Base-by-base conservation (phyloP, 2,797 vertebrate genomes). In the Tarsius wallacei region DNA sequence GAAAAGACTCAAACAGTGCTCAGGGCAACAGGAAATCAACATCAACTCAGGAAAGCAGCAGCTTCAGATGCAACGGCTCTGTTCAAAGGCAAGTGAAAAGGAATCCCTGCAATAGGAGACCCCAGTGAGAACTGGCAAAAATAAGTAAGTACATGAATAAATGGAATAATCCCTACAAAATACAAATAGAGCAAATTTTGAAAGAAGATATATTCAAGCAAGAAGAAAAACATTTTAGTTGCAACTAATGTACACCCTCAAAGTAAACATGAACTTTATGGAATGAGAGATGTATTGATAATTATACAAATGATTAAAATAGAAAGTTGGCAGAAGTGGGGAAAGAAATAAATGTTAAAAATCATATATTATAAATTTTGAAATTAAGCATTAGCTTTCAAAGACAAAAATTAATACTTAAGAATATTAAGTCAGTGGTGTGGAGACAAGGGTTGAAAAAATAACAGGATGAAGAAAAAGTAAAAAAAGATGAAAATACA, bases 1-100 rank as follows among this genome's bases (percentile, higher is more conserved):
- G 80, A 85, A 93, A 91, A 94, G 71, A 91, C 64, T 90, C 66
- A 91, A 76, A 90, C 19, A 61, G 61, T 81, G 19, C 90, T 95
- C 66, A 86, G 47, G 74, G 63, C 26, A 90, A 90, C 68, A 86
- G 64, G 90, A 95, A 96, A 80, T 77, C 55, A 76, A 91, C 33
- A 78, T 31, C 36, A 77, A n/a, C 61, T 90, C 33, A 55, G 64
- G 76, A 78, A 81, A 84, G 28, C 55, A 93, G 16, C 31, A 59
- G 24, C 28, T 96, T 81, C 24, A 53, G 76, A 74, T 57, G 94
- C 66, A 97, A 74, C 42, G 63, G 28, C 26, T 59, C 71, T 61
- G 57, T 82, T 92, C 51, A 94, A 88, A 87, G 55, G 68, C 6
- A 71, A 91, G 11, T 51, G 28, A 63, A 90, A 92, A 90, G 87